Conservation (phyloP, 2,888 invertebrate genomes). For the Caenorhabditis japonica region DNA sequence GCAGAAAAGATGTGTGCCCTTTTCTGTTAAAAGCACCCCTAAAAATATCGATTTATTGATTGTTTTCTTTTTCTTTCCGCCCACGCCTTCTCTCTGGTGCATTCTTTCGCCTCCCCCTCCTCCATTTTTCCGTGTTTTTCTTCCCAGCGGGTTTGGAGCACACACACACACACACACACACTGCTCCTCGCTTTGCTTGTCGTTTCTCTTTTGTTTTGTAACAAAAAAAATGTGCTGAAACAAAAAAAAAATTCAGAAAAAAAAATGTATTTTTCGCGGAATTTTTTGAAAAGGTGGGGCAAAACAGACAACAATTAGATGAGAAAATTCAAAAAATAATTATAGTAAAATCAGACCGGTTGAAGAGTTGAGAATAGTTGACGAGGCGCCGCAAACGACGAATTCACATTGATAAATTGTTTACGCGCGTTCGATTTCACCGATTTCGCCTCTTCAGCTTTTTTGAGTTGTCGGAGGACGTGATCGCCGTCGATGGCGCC, state of each 20-base stretch:
- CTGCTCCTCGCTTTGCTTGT: conserved; percentile 2
- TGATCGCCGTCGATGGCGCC: conserved; percentile 39
- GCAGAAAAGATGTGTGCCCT: too few species aligned
- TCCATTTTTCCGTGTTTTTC: neutral
- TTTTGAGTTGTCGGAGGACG: conserved; percentile 33
- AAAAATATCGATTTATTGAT: neutral
- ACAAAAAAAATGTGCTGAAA: conserved; percentile 19
- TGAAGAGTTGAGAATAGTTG: conserved; percentile 50
- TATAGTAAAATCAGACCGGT: conserved; percentile 16
- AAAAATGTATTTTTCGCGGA: neutral
- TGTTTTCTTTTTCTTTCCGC: neutral
- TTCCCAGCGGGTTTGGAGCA: too few species aligned
- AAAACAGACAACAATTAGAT: conserved; percentile 29
- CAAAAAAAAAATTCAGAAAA: too few species aligned
- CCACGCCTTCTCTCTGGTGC: neutral
- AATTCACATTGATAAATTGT: conserved; percentile 29
- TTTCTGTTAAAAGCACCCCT: too few species aligned
- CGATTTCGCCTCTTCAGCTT: conserved; percentile 12
- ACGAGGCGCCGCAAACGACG: conserved; percentile 43
- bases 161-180: too few species aligned
- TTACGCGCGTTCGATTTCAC: conserved; percentile 15
- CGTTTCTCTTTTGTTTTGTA: conserved; percentile 7
- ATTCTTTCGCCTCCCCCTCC: neutral
- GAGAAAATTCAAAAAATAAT: neutral
- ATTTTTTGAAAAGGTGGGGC: neutral